Conservation (phyloP, 2,797 vertebrate genomes). For the Spheniscus humboldti region DNA sequence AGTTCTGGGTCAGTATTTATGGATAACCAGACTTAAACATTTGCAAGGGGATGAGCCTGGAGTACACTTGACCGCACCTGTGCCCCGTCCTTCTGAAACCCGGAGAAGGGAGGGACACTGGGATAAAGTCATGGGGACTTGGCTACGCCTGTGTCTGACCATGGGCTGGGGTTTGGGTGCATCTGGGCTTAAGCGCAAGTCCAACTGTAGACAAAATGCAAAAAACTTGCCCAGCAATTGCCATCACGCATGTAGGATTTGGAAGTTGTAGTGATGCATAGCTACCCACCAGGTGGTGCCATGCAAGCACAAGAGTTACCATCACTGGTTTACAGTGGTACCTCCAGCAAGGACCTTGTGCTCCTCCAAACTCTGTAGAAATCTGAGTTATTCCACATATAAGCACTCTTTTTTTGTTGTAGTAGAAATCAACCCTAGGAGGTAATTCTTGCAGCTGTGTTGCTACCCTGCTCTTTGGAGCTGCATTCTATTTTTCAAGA, state of each 20-base stretch:
- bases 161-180: too few relatives aligned
- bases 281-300: background rate
- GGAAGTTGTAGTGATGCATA: background rate
- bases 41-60: background rate
- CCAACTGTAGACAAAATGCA: background rate
- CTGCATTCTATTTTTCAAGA: background rate
- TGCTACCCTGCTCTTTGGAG: background rate
- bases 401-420: background rate
- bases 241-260: fast-evolving
- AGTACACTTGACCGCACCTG: background rate
- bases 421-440: background rate
- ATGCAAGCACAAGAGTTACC: background rate
- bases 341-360: background rate
- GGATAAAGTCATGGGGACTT: background rate
- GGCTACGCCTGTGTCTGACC: fast-evolving
- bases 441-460: background rate
- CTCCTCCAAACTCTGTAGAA: background rate
- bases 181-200: background rate
- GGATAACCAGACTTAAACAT: background rate
- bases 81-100: background rate
- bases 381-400: background rate
- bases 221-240: background rate
- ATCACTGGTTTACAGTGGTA: fast-evolving
- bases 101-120: fast-evolving
- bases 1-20: background rate